Base-by-base conservation (phyloP, 2,888 invertebrate genomes). In the Acanthosoma haemorrhoidale region DNA sequence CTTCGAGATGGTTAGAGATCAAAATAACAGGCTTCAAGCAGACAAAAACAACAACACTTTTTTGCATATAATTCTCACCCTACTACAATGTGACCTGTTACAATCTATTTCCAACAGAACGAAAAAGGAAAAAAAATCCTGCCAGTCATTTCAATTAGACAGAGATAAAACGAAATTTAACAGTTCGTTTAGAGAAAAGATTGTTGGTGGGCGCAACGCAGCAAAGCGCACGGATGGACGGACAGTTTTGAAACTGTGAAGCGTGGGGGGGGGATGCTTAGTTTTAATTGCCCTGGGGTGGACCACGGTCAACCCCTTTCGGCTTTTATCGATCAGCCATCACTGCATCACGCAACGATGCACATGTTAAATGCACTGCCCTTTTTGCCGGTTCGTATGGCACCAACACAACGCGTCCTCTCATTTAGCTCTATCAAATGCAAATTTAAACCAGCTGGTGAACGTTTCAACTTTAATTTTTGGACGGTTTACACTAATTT, bases 321-420 rank as follows among this genome's bases (percentile, higher is more conserved):
- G 34, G 36, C 36, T 21, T 36, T 36, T 68, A 58, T 68, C 36
- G 57, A 68, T 68, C 58, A 25, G 39, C 29, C 57, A 68, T 58
- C 32, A 31, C 32, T 39, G 60, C 18, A 69, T 38, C 61, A 69
- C 69, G 59, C 21, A 69, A 69, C 38, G 60, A 61, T 69, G 69
- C 69, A 60, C 69, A 69, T 31, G 60, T 61, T 61, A 69, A 69
- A 60, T 69, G 69, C 69, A 69, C 39, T 60, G 39, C 69, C 57
- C 43, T 59, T 68, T 68, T 68, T 68, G 32, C n/a, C 58, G 34
- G 18, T 21, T 16, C n/a, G 13, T 11, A 25, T 6, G 25, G 13
- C 6, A 21, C 51, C 13, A 51, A 51, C 51, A 21, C 21, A 21
- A n/a, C 13, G 51, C 25, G 25, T 25, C 51, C 51, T 51, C 29